Base-by-base conservation (phyloP, 2,888 invertebrate species). In the Xestobium rufovillosum region DNA sequence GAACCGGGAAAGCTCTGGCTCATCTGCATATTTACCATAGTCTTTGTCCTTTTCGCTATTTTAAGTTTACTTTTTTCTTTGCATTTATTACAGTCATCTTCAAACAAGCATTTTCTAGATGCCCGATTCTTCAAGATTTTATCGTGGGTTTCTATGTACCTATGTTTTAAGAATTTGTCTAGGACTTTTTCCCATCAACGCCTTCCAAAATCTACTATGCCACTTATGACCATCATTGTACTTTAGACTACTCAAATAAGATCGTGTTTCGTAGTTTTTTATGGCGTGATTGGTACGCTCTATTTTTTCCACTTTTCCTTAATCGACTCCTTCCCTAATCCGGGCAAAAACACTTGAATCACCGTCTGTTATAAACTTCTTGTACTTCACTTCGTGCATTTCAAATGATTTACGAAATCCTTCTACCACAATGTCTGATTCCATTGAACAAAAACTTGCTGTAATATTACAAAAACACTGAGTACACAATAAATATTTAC, bases 251-350 rank as follows among this genome's bases (percentile, higher is more conserved):
- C 27, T 8, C 6, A 29, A 8, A 11, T 33, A 11, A 6, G 28
- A 10, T 33, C 33, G 9, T 29, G n/a, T 4, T 29, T 33, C 45
- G 27, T 47, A 50, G 38, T 49, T 50, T 36, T 48, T 50, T 11
- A 51, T 8, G 4, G 37, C 39, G 34, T 48, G 48, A 31, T 49
- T 50, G 6, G 44, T 42, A 27, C 48, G 48, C 25, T 45, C 43
- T 16, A 45, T 30, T 43, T 51, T 47, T 26, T 32, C 19, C 8
- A 48, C 38, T n/a, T 43, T 32, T 14, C 30, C 28, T 2, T n/a
- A n/a, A n/a, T n/a, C n/a, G n/a, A n/a, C n/a, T n/a, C n/a, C n/a
- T n/a, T n/a, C n/a, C n/a, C n/a, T n/a, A n/a, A n/a, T n/a, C n/a
- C n/a, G n/a, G n/a, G n/a, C n/a, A n/a, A n/a, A n/a, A n/a, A n/a